A percentile compares a stretch with the other conserved stretches of the same genome.
Evolutionary conservation across 2,888 invertebrate genomes (phyloP).

Genomic region (Noctua pronuba): DNA sequence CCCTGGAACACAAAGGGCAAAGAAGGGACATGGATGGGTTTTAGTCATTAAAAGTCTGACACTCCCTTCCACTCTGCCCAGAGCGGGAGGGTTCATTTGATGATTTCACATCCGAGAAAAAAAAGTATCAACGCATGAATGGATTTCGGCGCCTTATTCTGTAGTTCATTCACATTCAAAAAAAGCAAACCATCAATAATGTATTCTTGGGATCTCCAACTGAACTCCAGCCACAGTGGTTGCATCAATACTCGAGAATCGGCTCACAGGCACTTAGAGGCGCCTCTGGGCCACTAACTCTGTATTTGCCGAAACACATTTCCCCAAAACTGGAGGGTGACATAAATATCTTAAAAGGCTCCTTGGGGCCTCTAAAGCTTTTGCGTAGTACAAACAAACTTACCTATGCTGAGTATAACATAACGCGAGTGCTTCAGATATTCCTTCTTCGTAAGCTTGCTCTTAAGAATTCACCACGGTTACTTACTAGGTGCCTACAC

Average conservation of each 20-base stretch:
- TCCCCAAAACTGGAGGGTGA: slow-evolving; percentile 61
- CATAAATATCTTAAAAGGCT: slow-evolving; percentile 73
- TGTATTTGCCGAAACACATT: slow-evolving; percentile 51
- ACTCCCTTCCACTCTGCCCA: too few relatives aligned
- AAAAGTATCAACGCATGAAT: too few relatives aligned
- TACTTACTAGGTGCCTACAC: slow-evolving; percentile 23
- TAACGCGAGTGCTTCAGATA: slow-evolving; percentile 52
- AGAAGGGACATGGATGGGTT: too few relatives aligned
- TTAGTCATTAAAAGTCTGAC: too few relatives aligned
- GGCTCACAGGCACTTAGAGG: slow-evolving; percentile 28
- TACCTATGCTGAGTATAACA: slow-evolving; percentile 56
- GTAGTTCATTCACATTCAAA: slow-evolving; percentile 4
- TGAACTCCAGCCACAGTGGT: background rate
- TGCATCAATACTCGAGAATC: slow-evolving; percentile 24
- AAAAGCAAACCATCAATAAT: slow-evolving; percentile 27
- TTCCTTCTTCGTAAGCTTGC: slow-evolving; percentile 44
- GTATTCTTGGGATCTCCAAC: slow-evolving; percentile 1
- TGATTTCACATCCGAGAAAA: too few relatives aligned
- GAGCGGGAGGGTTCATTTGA: too few relatives aligned
- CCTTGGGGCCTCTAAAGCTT: slow-evolving; percentile 62
- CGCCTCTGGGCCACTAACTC: slow-evolving; percentile 26
- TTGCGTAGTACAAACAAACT: slow-evolving; percentile 59
- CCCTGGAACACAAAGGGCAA: too few relatives aligned
- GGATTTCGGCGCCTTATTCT: slow-evolving; percentile 9
- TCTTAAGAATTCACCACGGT: slow-evolving; percentile 49